These are phyloP conservation scores for Hirtodrosophila confusa DNA, from an alignment of 2,888 invertebrate genomes.

Conservation along the genomic window DNA sequence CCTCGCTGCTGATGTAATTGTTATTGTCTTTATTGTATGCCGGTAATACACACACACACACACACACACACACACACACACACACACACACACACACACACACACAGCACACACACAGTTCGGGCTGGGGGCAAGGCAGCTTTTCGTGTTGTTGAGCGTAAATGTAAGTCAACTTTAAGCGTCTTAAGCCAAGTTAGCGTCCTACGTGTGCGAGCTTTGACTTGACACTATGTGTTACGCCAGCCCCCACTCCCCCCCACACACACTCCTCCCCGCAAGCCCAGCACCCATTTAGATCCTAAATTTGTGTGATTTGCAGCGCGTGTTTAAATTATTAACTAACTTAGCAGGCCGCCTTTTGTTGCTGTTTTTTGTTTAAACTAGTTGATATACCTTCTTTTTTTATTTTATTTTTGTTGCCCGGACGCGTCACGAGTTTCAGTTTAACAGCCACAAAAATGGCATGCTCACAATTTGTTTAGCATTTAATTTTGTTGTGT, in stretches of 20 bases:
- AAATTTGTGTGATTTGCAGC: slow-evolving; percentile 52
- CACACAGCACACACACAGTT: background rate
- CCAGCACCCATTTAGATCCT: slow-evolving; percentile 1
- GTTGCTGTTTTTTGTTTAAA: slow-evolving; percentile 8
- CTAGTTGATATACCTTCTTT: slow-evolving; percentile 24
- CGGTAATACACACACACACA: slow-evolving; percentile 52
- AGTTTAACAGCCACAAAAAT: slow-evolving; percentile 58
- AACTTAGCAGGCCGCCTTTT: slow-evolving; percentile 33
- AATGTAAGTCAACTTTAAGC: slow-evolving; percentile 68
- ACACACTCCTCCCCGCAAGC: background rate
- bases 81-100: slow-evolving; percentile 8
- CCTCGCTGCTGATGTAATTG: slow-evolving; percentile 53
- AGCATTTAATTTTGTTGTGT: slow-evolving; percentile 31
- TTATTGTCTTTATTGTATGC: slow-evolving; percentile 67
- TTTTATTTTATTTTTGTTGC: too few species aligned
- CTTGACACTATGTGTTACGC: slow-evolving; percentile 21
- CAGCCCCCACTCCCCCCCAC: background rate
- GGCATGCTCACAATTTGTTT: slow-evolving; percentile 55
- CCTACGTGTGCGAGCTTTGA: slow-evolving; percentile 26
- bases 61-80: slow-evolving; percentile 6
- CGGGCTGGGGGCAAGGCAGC: too few species aligned
- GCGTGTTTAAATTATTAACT: slow-evolving; percentile 68
- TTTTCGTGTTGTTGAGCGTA: slow-evolving; percentile 14
- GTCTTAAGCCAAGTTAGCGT: slow-evolving; percentile 49
- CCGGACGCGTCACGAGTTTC: slow-evolving; percentile 66